Evolutionary conservation across 2,888 invertebrate species (phyloP), one percentile per base, ranked within the genome.

Genomic region (Drosophila ezoana): DNA sequence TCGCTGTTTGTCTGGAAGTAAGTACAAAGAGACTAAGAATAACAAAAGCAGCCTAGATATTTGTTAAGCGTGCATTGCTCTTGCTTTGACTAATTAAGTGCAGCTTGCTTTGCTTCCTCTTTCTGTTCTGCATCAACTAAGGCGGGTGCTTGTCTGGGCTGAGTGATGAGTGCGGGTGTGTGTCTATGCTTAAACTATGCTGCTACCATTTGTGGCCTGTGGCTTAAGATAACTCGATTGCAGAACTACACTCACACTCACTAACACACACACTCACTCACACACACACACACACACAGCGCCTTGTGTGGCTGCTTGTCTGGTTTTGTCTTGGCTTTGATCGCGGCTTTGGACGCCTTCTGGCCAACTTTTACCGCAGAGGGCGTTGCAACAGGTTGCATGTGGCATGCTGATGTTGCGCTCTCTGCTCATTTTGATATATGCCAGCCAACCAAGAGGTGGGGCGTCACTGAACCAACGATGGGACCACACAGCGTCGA

Each of bases 1-100:
- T 95, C 96, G 89, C 95, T 96, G 89, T 94, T 97, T 85, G 95
- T 96, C 92, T 97, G 97, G 96, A 97, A 96, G 97, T 97, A 94
- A 96, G 96, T 96, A 93, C 48, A 68, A 43, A 47, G 0, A 14
- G 20, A 18, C 41, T n/a, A 32, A 47, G 45, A 20, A 32, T 20
- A 47, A 23, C 20, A 38, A 44, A 23, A 16, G 5, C 23, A 32
- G 6, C 3, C 1, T 4, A 4, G 10, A 20, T 44, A 18, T 28
- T 23, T 38, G 37, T 23, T 13, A 58, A 38, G 28, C 40, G n/a
- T n/a, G 40, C 52, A 16, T 18, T 40, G 28, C 16, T 13, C 16
- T 16, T 2, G 35, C 32, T 54, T 41, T 3, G 11, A 4, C 18
- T 49, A 44, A 65, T 47, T 56, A 28, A 38, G 28, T 52, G 38